Evolutionary conservation across 2,113 vertebrate species (phyloP).

Genomic region (Ptilorrhoa leucosticta): DNA sequence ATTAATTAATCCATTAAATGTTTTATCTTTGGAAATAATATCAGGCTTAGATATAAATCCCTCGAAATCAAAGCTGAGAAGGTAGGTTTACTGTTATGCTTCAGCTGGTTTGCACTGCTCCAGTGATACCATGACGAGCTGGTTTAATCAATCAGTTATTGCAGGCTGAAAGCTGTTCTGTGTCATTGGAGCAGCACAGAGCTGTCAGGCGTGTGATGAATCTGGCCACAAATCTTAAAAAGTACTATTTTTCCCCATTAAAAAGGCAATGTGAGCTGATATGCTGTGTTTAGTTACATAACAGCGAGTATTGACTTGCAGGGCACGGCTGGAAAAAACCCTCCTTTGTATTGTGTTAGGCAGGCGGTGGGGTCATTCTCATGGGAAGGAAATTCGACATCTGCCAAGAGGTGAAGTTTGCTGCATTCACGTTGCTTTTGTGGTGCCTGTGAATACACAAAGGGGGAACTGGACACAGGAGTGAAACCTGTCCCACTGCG

Average conservation of each 20-base stretch:
- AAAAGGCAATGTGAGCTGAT: not conserved
- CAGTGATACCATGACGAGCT: not conserved
- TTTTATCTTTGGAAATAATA: not conserved
- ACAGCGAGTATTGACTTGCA: slow-evolving; percentile 34
- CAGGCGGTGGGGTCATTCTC: not conserved
- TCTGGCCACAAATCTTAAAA: slow-evolving; percentile 30
- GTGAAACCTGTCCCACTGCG: not conserved
- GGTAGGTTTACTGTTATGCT: not conserved
- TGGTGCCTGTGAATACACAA: not conserved
- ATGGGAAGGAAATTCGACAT: not conserved
- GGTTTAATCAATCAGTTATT: not conserved
- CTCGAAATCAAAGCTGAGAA: not conserved
- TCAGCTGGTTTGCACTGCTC: not conserved
- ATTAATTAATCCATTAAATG: not conserved
- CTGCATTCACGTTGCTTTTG: not conserved
- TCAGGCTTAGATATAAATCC: not conserved
- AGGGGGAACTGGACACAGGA: not conserved
- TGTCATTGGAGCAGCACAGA: slow-evolving; percentile 22
- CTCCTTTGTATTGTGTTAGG: slow-evolving; percentile 17
- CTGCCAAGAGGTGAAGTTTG: not conserved
- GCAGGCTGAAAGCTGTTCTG: slow-evolving; percentile 21
- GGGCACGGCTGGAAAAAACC: not conserved
- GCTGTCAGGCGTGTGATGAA: not conserved
- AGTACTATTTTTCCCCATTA: not conserved
- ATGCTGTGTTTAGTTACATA: slow-evolving; percentile 20